phyloP scores from a whole-genome alignment of 1,140 invertebrate genomes.

The Eumeta japonica region DNA sequence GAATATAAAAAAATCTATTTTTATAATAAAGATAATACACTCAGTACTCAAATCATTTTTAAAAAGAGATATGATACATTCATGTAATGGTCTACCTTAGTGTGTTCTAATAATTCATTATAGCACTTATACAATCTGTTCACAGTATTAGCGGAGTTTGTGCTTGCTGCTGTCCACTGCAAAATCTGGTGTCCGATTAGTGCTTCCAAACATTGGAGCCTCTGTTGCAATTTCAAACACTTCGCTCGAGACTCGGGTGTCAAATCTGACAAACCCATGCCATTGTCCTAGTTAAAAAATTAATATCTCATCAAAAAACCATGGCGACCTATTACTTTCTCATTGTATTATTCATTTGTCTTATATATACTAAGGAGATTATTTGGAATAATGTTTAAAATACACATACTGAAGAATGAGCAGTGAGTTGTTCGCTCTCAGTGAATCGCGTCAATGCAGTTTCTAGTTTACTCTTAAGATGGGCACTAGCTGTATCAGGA shows the following conservation, averaged over 20 bases:
- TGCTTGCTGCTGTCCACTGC: constrained; percentile 41
- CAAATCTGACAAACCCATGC: constrained; percentile 42
- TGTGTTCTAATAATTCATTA: constrained; percentile 45
- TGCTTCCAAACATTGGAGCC: constrained; percentile 51
- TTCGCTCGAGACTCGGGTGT: constrained; percentile 51
- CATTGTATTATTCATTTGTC: too few relatives aligned
- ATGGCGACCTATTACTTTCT: too few relatives aligned
- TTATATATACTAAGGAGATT: too few relatives aligned
- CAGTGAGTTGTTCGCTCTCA: too few relatives aligned
- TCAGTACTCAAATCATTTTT: background rate
- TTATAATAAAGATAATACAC: constrained; percentile 3
- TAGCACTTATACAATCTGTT: constrained; percentile 51
- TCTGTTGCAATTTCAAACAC: constrained; percentile 44
- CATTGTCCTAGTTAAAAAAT: too few relatives aligned
- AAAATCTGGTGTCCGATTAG: constrained; percentile 52
- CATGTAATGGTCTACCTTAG: too few relatives aligned
- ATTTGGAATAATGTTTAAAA: too few relatives aligned
- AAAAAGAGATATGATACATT: background rate
- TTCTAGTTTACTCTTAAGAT: constrained; percentile 22
- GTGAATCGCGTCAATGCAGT: constrained; percentile 23
- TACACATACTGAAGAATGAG: too few relatives aligned
- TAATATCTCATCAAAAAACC: too few relatives aligned
- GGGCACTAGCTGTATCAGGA: constrained; percentile 15
- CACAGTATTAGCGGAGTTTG: constrained; percentile 26
- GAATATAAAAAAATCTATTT: too few relatives aligned